Evolutionary conservation across 1,140 invertebrate species (phyloP), one percentile per base, ranked within the genome.

Genomic region (Oncopeltus fasciatus): DNA sequence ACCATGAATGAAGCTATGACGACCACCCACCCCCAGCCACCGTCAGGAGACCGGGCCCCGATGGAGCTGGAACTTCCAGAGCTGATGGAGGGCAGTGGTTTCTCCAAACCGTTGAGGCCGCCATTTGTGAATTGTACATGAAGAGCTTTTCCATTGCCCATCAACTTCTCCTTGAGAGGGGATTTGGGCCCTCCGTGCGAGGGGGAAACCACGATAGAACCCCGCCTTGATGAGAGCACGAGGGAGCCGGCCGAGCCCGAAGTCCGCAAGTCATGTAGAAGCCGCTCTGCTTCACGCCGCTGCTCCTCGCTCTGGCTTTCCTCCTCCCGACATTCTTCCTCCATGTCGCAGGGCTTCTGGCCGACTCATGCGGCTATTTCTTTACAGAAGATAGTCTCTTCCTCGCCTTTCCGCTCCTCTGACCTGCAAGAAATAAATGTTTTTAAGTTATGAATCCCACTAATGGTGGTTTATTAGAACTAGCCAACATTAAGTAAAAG

Each of bases 1-100:
- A 92, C 86, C 74, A 93, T 80, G 68, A 95, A 93, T 0, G 90
- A 86, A 72, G 89, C 78, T 72, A 84, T 87, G 59, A 94, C 76
- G 69, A 92, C 79, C 61, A 93, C 82, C 85, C 85, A 65, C 2
- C 64, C 64, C 64, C 64, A 65, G 38, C 85, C 85, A 20, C 86
- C 86, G 69, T 88, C 85, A 1, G 85, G 85, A 0, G 85, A 80
- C 44, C 80, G 18, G 2, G 33, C 53, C 27, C 29, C 60, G 14
- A 64, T 18, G 11, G 63, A 60, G 24, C 24, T 43, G 21, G 57
- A 57, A 16, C 51, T 38, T 11, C 59, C 58, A 9, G 63, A 64
- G 14, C 59, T 57, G 18, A 49, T 28, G 21, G 56, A 62, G 8
- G 56, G 38, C n/a, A 33, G 46, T 33, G 60, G 44, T 12, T 38